A percentile compares a stretch with the other conserved stretches of the same genome.
Evolutionary conservation across 2,113 vertebrate species (phyloP).

Genomic region (Pelobates fuscus): DNA sequence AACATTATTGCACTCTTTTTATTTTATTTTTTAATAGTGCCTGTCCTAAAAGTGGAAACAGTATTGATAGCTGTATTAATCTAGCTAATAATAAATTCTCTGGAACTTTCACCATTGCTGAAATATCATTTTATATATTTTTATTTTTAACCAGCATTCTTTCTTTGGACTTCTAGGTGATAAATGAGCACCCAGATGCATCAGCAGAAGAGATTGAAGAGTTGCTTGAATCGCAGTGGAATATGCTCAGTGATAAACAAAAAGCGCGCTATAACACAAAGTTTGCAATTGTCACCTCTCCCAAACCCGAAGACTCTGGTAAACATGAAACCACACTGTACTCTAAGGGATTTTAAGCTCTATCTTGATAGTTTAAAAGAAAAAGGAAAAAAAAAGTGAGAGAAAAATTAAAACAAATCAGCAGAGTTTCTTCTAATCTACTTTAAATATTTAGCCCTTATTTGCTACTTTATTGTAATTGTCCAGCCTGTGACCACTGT

Average conservation of each 20-base stretch:
- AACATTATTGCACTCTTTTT: too few relatives aligned
- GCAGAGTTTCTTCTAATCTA: conserved; percentile 38
- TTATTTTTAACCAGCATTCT: too few relatives aligned
- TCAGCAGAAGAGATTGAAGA: conserved; percentile 77
- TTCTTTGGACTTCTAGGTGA: conserved; percentile 59
- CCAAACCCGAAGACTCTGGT: conserved; percentile 72
- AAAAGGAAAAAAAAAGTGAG: neutral
- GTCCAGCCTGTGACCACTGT: conserved; percentile 21
- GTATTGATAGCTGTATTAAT: too few relatives aligned
- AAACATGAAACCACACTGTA: conserved; percentile 62
- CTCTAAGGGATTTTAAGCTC: conserved; percentile 60
- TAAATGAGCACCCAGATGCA: conserved; percentile 75
- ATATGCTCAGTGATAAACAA: conserved; percentile 77
- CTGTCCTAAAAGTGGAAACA: too few relatives aligned
- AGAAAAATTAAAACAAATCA: too few relatives aligned
- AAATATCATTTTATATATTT: too few relatives aligned
- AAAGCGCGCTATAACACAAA: conserved; percentile 79
- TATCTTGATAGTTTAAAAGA: conserved; percentile 32
- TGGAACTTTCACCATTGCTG: too few relatives aligned
- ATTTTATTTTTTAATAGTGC: too few relatives aligned
- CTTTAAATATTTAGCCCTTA: conserved; percentile 3
- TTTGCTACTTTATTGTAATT: conserved; percentile 16
- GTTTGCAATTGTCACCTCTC: conserved; percentile 72
- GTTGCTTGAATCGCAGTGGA: conserved; percentile 76
- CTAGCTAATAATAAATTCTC: too few relatives aligned